Evolutionary conservation across 1,140 invertebrate genomes (phyloP).

Genomic region (Ceratosolen fusciceps): DNA sequence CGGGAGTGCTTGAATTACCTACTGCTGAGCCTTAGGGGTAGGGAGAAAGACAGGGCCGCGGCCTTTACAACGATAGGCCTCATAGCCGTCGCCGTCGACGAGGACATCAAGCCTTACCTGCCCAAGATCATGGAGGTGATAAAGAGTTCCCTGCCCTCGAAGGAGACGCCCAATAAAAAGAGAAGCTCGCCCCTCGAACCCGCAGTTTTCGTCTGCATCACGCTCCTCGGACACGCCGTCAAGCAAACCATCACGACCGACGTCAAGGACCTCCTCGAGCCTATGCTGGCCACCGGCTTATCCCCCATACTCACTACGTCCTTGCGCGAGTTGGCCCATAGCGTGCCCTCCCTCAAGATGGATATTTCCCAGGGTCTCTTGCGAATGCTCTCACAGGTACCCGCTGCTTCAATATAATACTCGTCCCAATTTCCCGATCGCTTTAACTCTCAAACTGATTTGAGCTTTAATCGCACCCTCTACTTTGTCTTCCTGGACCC

Average conservation of each 20-base stretch:
- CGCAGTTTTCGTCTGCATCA: constrained; percentile 95
- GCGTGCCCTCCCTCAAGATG: constrained; percentile 88
- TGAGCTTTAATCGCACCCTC: no score
- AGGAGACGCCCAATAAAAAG: constrained; percentile 81
- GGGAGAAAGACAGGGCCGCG: constrained; percentile 86
- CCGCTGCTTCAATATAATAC: not conserved
- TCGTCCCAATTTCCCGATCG: no score
- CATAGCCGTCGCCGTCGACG: constrained; percentile 90
- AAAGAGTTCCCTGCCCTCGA: constrained; percentile 83
- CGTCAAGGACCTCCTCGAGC: constrained; percentile 88
- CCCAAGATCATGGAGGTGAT: constrained; percentile 91
- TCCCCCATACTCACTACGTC: constrained; percentile 92
- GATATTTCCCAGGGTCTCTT: constrained; percentile 94
- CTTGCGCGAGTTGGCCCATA: constrained; percentile 88
- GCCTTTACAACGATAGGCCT: constrained; percentile 93
- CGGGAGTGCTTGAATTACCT: constrained; percentile 84
- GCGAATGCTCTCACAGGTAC: constrained; percentile 83
- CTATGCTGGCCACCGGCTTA: constrained; percentile 92
- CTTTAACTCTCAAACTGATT: no score
- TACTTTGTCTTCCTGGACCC: no score
- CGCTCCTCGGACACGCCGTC: constrained; percentile 89
- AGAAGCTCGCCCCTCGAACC: constrained; percentile 83
- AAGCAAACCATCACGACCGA: constrained; percentile 82
- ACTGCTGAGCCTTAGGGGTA: constrained; percentile 80
- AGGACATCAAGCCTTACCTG: constrained; percentile 85